Evolutionary conservation across 2,797 vertebrate genomes (phyloP), one percentile per base, ranked within the genome.

Genomic region (Parotocinclus haroldoi): DNA sequence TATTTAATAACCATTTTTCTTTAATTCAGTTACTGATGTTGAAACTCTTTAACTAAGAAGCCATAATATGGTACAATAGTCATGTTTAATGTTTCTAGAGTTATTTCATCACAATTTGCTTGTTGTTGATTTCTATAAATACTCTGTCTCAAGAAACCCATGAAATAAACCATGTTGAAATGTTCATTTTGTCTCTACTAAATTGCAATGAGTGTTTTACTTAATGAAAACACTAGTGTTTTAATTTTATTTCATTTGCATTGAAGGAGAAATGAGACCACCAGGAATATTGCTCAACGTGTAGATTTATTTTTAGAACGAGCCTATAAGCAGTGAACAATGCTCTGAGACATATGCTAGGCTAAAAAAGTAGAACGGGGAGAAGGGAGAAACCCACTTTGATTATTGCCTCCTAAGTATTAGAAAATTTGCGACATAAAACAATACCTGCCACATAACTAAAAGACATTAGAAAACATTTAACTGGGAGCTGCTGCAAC

Each of bases 111-210:
- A 38, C 54, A 54, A 40, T 69, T 66, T 72, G 66, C 42, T 59
- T 71, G 68, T 68, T 69, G 66, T 63, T 77, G 62, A 74, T 74
- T 66, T 58, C 51, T 64, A 65, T 66, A 45, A 76, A 64, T 65
- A 61, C 72, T 63, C 52, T 69, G 52, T 72, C 67, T 66, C 49
- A 63, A 62, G 63, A 74, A 60, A 50, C 63, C 70, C 69, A 69
- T 72, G 13, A 57, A 77, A 78, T 66, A 67, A 72, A 75, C 44
- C 69, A 74, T 67, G 70, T 74, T 57, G 66, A 38, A 71, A 66
- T 58, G 58, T 58, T 74, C 10, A 16, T 54, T 68, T 72, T 59
- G 55, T 65, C 58, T 65, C 65, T 58, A 19, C 42, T 71, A 55
- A 66, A 60, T 17, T 49, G 42, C 0, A 37, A 17, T n/a, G n/a